A percentile compares a stretch with the other conserved stretches of the same genome.
phyloP scores from a whole-genome alignment of 1,140 invertebrate species.

The Pseudomyrmex dendroicus region DNA sequence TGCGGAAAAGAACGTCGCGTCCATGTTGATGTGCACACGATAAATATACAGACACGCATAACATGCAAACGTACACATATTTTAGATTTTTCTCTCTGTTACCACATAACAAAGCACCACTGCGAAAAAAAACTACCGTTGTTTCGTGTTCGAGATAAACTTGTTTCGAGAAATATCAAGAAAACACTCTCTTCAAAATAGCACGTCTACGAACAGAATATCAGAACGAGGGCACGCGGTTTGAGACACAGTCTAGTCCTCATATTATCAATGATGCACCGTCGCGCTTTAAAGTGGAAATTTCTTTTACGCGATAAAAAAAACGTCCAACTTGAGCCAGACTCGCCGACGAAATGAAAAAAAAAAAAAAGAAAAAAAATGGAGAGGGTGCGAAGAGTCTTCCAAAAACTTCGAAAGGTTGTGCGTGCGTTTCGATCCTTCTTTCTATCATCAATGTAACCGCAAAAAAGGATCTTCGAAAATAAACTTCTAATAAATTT shows the following conservation, averaged over 20 bases:
- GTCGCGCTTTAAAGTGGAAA: neutral
- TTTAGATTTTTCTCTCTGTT: neutral
- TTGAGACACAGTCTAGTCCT: neutral
- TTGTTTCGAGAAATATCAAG: neutral
- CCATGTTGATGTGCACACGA: neutral
- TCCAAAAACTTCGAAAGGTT: constrained; percentile 60
- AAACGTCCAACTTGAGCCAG: neutral
- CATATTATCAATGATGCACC: constrained; percentile 4
- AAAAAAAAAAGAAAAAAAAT: no score
- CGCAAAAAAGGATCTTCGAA: constrained; percentile 56
- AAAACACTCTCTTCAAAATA: neutral
- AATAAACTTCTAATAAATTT: constrained; percentile 69
- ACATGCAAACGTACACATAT: neutral
- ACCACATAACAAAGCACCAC: neutral
- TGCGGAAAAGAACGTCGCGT: neutral
- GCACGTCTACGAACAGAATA: neutral
- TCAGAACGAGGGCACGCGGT: neutral
- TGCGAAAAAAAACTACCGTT: neutral
- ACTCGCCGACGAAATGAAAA: neutral
- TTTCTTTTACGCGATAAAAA: constrained; percentile 16
- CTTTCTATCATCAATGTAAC: constrained; percentile 31
- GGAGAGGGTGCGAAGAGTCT: neutral
- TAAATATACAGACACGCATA: neutral
- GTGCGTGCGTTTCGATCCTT: neutral
- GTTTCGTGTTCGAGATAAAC: neutral